Conservation (phyloP, 2,797 vertebrate species). For the Epinephelus malabaricus region DNA sequence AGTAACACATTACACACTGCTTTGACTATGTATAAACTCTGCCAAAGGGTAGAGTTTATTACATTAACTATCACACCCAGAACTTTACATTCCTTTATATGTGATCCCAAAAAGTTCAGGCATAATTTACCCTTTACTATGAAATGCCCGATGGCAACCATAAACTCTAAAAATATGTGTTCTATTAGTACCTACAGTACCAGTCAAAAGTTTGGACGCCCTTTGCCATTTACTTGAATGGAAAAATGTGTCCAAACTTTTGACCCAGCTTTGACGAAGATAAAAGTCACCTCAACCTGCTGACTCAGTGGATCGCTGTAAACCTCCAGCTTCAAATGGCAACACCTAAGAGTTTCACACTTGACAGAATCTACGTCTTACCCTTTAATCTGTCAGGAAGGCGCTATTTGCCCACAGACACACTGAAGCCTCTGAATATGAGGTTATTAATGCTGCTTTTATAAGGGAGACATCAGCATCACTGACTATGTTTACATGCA, state of each 20-base stretch:
- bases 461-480: too few relatives aligned
- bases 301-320: neutral
- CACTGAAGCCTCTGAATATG: neutral
- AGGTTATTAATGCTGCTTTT: neutral
- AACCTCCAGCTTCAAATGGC: neutral
- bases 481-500: too few relatives aligned
- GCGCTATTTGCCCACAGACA: neutral
- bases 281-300: neutral
- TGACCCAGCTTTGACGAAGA: neutral
- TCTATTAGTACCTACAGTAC: neutral
- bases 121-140: neutral
- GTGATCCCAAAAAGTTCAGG: too few relatives aligned
- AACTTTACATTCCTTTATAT: too few relatives aligned
- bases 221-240: too few relatives aligned
- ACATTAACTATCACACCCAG: neutral
- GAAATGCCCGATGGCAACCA: neutral
- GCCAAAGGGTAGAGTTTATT: slow-evolving; percentile 4
- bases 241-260: too few relatives aligned
- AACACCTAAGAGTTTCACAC: neutral
- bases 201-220: too few relatives aligned
- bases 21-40: neutral
- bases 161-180: neutral
- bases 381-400: neutral
- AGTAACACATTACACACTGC: slow-evolving; percentile 1
- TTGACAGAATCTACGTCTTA: neutral